These are phyloP conservation scores for Troglohyphantes excavatus DNA, from an alignment of 2,888 invertebrate genomes.

Conservation along the genomic window DNA sequence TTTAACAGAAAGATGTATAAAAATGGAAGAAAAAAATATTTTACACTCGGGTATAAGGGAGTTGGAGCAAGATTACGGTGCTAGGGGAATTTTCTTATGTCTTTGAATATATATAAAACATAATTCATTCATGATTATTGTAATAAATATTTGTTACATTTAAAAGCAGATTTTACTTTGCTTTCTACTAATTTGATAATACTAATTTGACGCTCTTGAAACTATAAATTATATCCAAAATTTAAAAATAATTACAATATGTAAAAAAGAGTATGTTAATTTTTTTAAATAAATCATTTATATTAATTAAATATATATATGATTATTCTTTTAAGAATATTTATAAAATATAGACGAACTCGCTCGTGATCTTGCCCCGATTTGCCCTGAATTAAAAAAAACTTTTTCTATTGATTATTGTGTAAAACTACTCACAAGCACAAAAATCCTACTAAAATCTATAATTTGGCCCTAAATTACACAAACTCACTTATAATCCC, in stretches of 20 bases:
- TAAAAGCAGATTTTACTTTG: too few species aligned
- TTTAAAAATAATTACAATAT: not conserved
- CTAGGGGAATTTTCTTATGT: not conserved
- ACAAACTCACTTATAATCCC: not conserved
- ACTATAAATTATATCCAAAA: not conserved
- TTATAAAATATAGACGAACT: too few species aligned
- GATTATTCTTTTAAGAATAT: not conserved
- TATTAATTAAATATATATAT: not conserved
- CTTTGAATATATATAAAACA: too few species aligned
- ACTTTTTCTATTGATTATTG: too few species aligned
- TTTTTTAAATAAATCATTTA: not conserved
- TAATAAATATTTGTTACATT: too few species aligned
- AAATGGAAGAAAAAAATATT: not conserved
- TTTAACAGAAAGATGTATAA: conserved; percentile 17
- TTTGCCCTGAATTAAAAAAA: not conserved
- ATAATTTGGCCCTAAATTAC: not conserved
- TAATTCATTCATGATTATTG: too few species aligned
- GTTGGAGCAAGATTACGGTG: conserved; percentile 44
- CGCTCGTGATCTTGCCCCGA: conserved; percentile 19
- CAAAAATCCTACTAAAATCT: not conserved
- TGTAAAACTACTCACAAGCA: too few species aligned
- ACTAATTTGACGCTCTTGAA: too few species aligned
- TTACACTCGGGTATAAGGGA: not conserved
- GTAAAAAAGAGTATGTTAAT: not conserved
- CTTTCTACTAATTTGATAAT: too few species aligned